phyloP scores from a whole-genome alignment of 2,797 vertebrate species.

The Propithecus perrieri region DNA sequence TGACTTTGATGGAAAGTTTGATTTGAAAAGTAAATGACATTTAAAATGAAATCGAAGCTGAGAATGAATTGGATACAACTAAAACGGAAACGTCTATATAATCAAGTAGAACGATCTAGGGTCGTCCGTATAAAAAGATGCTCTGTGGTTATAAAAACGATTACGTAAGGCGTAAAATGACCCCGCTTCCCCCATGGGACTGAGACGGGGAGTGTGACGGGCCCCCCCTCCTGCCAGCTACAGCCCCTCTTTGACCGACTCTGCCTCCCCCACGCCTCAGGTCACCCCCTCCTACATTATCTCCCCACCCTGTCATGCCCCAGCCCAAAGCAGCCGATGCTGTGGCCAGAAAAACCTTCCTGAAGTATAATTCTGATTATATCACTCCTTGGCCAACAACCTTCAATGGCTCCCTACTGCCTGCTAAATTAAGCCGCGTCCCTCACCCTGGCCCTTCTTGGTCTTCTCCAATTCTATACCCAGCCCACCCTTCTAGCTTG shows the following conservation, averaged over 20 bases:
- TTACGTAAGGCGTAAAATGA: not conserved
- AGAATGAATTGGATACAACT: not conserved
- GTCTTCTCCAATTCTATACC: not conserved
- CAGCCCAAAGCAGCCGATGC: not conserved
- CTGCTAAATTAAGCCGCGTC: not conserved
- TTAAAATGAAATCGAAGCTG: not conserved
- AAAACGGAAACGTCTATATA: not conserved
- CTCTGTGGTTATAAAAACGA: not conserved
- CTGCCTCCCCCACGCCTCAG: too few species aligned
- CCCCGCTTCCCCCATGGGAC: too few species aligned
- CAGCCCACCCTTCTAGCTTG: not conserved
- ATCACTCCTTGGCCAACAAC: not conserved
- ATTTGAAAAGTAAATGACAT: not conserved
- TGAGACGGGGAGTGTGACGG: fast-evolving
- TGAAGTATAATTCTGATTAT: not conserved
- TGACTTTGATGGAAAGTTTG: not conserved
- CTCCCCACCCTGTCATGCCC: not conserved
- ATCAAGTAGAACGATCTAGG: not conserved
- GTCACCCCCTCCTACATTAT: too few species aligned
- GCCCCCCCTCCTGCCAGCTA: fast-evolving
- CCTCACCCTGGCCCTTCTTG: not conserved
- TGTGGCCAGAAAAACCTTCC: not conserved
- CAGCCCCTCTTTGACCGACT: not conserved
- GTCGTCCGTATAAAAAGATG: not conserved
- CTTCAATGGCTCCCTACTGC: not conserved